Conservation (phyloP, 2,888 invertebrate genomes). For the Cerastis rubricosa region DNA sequence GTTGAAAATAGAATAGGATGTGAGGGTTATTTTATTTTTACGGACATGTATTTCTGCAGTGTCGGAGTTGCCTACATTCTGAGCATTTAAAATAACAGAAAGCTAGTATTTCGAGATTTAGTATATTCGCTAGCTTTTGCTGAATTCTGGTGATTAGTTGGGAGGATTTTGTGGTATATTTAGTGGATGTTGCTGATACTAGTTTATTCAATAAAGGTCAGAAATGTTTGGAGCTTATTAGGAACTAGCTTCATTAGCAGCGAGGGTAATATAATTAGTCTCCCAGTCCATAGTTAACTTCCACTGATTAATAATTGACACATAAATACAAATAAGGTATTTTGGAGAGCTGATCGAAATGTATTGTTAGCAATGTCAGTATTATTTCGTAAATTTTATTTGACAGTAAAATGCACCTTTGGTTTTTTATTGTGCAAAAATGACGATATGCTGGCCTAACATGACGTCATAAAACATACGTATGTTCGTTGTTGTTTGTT, state of each 20-base stretch:
- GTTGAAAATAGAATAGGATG: conserved; percentile 13
- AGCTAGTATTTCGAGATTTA: conserved; percentile 11
- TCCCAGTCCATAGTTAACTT: neutral
- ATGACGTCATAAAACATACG: too few species aligned
- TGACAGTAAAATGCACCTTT: neutral
- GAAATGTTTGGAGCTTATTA: conserved; percentile 23
- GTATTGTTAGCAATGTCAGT: neutral
- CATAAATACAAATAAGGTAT: neutral
- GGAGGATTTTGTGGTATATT: conserved; percentile 7
- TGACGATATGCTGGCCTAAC: too few species aligned
- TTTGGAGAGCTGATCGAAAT: neutral
- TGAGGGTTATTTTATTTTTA: conserved; percentile 25
- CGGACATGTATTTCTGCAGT: conserved; percentile 22
- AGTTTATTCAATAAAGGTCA: conserved; percentile 22
- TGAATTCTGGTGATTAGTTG: conserved; percentile 22
- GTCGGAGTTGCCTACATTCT: conserved; percentile 11
- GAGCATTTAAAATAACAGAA: conserved; percentile 33
- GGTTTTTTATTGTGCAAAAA: neutral
- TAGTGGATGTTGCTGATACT: neutral
- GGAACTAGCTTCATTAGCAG: conserved; percentile 23
- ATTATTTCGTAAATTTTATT: neutral
- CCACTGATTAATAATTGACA: conserved; percentile 9
- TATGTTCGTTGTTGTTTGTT: too few species aligned
- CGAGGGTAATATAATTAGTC: conserved; percentile 32
- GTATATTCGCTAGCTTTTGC: neutral